Base-by-base conservation (phyloP, 2,888 invertebrate species). In the Gasteruption jaculator region DNA sequence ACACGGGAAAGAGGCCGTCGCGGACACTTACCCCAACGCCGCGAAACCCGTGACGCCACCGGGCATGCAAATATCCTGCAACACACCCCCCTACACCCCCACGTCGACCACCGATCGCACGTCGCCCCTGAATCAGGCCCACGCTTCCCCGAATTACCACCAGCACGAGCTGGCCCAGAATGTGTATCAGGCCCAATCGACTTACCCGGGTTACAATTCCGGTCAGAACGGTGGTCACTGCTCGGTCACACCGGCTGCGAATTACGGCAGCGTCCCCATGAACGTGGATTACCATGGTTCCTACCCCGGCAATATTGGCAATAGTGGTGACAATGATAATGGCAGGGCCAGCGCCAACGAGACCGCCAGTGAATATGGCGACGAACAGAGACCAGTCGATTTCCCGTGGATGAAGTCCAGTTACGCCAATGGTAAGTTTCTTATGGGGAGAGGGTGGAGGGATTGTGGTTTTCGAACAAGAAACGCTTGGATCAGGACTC, bases 321-420 rank as follows among this genome's bases (percentile, higher is more conserved):
- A 51, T 27, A 53, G 49, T 0, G 56, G 53, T 19, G 44, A 26
- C 4, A 49, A 54, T 20, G 52, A 57, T 24, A 51, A 51, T 27
- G 53, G 49, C 0, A 57, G 53, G 21, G 44, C 26, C 4, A 53
- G 50, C 22, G 45, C 56, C 2, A 41, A 41, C 8, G 55, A 48
- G 5, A n/a, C n/a, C n/a, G 44, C 19, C 4, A 48, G 46, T 34
- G 55, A 61, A 5, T 52, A 48, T 24, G 41, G 30, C 4, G 54
- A 60, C 2, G 54, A 58, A 6, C 51, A 52, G 19, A 24, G 47
- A 29, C 49, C 42, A n/a, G 45, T 55, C 16, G 56, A 63, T 38
- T 67, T 59, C 44, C 57, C 63, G 0, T 67, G 66, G 66, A 64
- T 68, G 66, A 65, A 60, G 33, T 57, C 64, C 6, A 56, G 49